phyloP scores from a whole-genome alignment of 2,797 vertebrate genomes.

The Melanotaenia pygmaea region DNA sequence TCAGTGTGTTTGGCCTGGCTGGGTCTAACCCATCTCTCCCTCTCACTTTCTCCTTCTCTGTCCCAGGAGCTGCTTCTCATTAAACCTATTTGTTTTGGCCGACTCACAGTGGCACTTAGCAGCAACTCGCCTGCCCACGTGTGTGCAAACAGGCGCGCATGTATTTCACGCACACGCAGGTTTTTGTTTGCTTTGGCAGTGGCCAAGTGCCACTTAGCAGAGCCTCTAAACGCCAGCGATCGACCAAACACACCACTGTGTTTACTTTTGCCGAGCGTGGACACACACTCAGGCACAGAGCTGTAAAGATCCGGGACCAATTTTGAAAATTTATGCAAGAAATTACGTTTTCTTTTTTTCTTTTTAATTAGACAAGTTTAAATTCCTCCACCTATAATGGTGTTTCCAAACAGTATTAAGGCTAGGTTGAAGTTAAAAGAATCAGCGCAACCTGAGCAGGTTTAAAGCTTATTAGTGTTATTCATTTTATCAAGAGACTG shows the following conservation, averaged over 20 bases:
- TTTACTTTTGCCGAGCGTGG: constrained; percentile 22
- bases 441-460: not conserved
- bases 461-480: not conserved
- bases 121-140: constrained; percentile 57
- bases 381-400: not conserved
- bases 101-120: constrained; percentile 80
- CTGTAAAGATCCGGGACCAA: not conserved
- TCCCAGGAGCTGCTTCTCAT: constrained; percentile 85
- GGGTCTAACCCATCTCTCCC: constrained; percentile 45
- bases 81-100: constrained; percentile 86
- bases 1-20: constrained; percentile 78
- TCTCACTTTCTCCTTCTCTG: constrained; percentile 48
- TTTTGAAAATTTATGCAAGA: not conserved
- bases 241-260: constrained; percentile 52
- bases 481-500: not conserved
- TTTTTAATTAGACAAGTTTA: too few relatives aligned
- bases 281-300: not conserved
- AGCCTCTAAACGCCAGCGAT: constrained; percentile 67
- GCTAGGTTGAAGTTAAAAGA: not conserved
- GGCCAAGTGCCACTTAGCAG: constrained; percentile 79
- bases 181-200: constrained; percentile 81
- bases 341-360: too few relatives aligned
- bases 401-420: not conserved
- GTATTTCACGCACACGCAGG: constrained; percentile 11
- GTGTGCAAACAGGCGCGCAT: constrained; percentile 21